Evolutionary conservation across 1,140 invertebrate species (phyloP), one percentile per base, ranked within the genome.

Genomic region (Pemphigus obesinymphae): DNA sequence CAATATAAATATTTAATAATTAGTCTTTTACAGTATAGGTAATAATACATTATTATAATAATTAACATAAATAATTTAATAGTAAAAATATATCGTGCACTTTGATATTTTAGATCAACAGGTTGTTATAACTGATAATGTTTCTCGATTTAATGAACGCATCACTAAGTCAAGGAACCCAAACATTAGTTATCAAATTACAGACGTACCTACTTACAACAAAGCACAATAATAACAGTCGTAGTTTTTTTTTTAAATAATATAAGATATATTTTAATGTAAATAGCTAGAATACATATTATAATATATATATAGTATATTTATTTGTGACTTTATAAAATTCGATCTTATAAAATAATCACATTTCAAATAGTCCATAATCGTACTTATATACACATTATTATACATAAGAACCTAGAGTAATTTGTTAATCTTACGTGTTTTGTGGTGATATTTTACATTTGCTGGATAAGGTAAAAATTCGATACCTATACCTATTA

Each of bases 71-170:
- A 37, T 37, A 26, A 17, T 70, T 73, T 31, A 31, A 31, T 73
- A n/a, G n/a, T 45, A 48, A 72, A 48, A 48, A 48, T 29, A 72
- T 29, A 45, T 45, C 15, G 15, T 10, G 43, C 31, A 48, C 43
- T 29, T 72, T 48, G 70, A 73, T 73, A 50, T 73, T n/a, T 31
- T 20, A 31, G 4, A 73, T 73, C 43, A 73, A 50, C 70, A 31
- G 43, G 68, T 31, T 20, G 15, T 72, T 45, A 29, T 20, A 50
- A 20, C 15, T 7, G 40, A 31, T 50, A 50, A 50, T 31, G 31
- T 50, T 48, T 50, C 26, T 31, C 20, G 26, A 7, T 70, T 70
- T 70, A 17, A 70, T 70, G 45, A 45, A n/a, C n/a, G n/a, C n/a
- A n/a, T n/a, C n/a, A 70, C n/a, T 6, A 34, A 40, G 20, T 45